phyloP scores from a whole-genome alignment of 2,113 vertebrate genomes.

The Eupsittula cactorum region DNA sequence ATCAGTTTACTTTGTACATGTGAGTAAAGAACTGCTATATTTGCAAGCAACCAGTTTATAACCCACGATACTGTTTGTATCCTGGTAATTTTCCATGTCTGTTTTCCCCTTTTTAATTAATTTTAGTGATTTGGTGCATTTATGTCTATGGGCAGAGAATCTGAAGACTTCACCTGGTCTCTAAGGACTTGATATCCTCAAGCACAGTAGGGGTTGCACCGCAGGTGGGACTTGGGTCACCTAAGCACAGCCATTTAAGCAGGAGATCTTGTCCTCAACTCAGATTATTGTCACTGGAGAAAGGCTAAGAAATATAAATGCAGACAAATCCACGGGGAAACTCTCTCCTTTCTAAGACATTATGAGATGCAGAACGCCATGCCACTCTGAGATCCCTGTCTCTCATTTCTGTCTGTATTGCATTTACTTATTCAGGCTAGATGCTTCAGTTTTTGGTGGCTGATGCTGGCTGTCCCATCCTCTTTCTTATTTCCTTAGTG shows the following conservation, averaged over 20 bases:
- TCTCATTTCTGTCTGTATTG: background rate
- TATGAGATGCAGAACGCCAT: background rate
- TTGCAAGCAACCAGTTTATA: background rate
- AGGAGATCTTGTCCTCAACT: background rate
- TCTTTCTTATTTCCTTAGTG: background rate
- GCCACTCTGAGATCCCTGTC: fast-evolving
- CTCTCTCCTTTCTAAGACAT: background rate
- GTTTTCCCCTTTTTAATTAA: background rate
- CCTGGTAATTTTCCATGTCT: constrained; percentile 5
- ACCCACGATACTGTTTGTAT: background rate
- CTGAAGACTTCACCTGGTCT: background rate
- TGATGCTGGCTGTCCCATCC: background rate
- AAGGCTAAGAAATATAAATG: background rate
- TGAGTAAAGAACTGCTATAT: background rate
- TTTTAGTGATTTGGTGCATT: background rate
- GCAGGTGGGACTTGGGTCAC: background rate
- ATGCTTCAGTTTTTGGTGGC: background rate
- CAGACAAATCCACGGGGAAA: background rate
- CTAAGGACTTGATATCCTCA: background rate
- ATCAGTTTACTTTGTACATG: background rate
- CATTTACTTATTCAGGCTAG: background rate
- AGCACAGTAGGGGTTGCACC: background rate
- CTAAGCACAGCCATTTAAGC: background rate
- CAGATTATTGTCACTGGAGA: background rate
- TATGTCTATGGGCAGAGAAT: background rate